Evolutionary conservation across 2,888 invertebrate genomes (phyloP).

Genomic region (Acanthosoma haemorrhoidale): DNA sequence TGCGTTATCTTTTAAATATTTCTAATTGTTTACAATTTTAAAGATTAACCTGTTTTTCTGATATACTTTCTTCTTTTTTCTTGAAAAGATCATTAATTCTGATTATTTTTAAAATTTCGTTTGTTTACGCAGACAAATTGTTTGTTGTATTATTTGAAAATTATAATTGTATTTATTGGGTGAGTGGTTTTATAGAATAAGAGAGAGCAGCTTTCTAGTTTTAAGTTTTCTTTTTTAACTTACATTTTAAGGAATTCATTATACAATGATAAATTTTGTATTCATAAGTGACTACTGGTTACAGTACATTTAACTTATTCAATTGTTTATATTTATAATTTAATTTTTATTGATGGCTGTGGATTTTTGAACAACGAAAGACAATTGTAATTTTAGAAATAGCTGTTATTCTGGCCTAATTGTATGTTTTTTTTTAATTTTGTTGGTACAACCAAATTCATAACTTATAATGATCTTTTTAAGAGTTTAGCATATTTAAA

Average conservation of each 20-base stretch:
- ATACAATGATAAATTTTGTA: background rate
- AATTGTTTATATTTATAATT: constrained; percentile 1
- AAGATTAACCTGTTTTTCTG: background rate
- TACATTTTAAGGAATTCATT: background rate
- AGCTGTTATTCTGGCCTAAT: background rate
- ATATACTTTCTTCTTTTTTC: background rate
- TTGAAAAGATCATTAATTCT: constrained; percentile 11
- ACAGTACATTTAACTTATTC: background rate
- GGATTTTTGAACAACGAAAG: constrained; percentile 10
- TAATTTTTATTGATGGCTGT: constrained; percentile 10
- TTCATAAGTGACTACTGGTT: background rate
- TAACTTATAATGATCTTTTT: constrained; percentile 2
- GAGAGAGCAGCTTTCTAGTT: no score
- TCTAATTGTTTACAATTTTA: background rate
- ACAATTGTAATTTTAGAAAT: constrained; percentile 5
- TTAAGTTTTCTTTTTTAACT: background rate
- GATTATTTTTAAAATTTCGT: background rate
- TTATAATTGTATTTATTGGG: background rate
- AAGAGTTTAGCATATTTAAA: background rate
- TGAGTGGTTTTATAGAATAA: no score
- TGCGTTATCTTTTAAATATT: background rate
- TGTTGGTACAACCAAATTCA: background rate
- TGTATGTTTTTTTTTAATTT: constrained; percentile 3
- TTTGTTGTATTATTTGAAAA: background rate
- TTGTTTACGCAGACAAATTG: background rate